Conservation (phyloP, 2,888 invertebrate species). For the Disparrhopalites patrizii region DNA sequence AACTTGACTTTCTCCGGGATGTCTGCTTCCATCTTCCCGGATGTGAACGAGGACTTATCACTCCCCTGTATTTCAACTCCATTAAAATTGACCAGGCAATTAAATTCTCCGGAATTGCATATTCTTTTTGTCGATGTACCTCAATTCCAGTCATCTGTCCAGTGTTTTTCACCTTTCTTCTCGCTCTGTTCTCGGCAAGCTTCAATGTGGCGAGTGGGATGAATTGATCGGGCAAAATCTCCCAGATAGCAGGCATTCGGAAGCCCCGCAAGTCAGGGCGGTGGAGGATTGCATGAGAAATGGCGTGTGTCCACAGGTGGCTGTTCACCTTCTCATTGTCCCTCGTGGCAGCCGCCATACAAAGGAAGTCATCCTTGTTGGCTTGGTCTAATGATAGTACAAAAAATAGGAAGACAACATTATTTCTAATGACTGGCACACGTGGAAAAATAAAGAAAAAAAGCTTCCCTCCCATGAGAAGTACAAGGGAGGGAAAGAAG, state of each 20-base stretch:
- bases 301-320: constrained; percentile 66
- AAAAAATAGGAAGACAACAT: not conserved
- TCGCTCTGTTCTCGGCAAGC: constrained; percentile 30
- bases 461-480: too few species aligned
- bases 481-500: too few species aligned
- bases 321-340: constrained; percentile 36
- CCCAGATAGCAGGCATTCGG: constrained; percentile 67
- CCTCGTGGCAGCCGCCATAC: constrained; percentile 35
- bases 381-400: not conserved
- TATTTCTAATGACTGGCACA: not conserved
- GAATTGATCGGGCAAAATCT: constrained; percentile 78
- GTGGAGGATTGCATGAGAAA: constrained; percentile 71
- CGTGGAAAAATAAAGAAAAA: too few species aligned
- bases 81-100: not conserved
- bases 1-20: too few species aligned
- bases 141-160: too few species aligned
- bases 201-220: constrained; percentile 38
- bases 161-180: too few species aligned
- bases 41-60: too few species aligned
- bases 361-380: constrained; percentile 26
- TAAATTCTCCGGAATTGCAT: too few species aligned
- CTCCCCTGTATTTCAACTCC: not conserved
- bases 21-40: too few species aligned
- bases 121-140: too few species aligned
- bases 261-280: constrained; percentile 67